Conservation (phyloP, 2,797 vertebrate species). For the Lacerta bilineata region DNA sequence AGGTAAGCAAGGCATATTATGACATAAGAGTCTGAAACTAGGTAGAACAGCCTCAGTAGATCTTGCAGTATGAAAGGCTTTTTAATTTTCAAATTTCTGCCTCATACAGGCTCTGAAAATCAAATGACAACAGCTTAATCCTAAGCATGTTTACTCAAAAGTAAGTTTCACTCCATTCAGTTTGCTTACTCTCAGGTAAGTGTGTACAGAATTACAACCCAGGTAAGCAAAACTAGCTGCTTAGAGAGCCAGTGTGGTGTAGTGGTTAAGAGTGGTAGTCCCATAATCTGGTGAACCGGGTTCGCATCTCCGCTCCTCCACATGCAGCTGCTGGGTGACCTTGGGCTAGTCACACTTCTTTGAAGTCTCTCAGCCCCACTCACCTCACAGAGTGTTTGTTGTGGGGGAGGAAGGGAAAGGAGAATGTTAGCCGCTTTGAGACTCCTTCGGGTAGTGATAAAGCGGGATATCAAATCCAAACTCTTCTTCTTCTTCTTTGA, state of each 20-base stretch:
- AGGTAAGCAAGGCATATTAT: background rate
- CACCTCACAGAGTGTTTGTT: no score
- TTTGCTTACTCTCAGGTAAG: background rate
- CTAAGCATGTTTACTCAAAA: background rate
- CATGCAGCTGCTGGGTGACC: no score
- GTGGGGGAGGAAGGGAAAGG: no score
- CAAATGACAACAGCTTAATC: background rate
- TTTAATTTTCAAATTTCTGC: background rate
- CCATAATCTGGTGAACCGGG: no score
- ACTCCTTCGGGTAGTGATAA: no score
- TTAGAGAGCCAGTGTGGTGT: background rate
- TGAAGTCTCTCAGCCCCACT: no score
- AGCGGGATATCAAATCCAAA: no score
- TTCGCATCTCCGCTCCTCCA: no score
- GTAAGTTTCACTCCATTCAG: background rate
- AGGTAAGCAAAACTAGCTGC: conserved; percentile 25
- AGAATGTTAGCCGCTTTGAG: no score
- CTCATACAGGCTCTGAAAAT: background rate
- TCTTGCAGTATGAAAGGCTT: background rate
- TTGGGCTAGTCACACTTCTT: no score
- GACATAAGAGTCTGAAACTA: background rate
- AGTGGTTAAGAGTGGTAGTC: no score
- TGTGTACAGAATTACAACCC: background rate
- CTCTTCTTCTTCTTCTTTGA: background rate
- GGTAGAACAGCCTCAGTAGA: no score